These are phyloP conservation scores for Syngnathus floridae DNA, from an alignment of 2,113 vertebrate species.

Conservation along the genomic window DNA sequence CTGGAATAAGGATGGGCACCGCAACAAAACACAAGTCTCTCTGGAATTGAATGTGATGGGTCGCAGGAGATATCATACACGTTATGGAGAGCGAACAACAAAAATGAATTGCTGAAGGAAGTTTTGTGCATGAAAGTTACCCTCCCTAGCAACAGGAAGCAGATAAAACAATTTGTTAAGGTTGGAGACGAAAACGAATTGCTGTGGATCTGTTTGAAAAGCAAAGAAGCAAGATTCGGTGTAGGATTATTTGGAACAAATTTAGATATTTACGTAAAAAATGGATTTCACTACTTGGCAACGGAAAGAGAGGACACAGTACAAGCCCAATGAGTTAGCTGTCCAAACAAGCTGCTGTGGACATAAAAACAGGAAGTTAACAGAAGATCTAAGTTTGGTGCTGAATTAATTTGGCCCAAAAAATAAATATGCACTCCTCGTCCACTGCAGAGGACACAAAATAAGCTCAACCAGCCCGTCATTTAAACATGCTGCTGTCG, in stretches of 20 bases:
- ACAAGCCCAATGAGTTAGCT: too few species aligned
- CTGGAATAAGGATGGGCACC: constrained; percentile 50
- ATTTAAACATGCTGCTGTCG: too few species aligned
- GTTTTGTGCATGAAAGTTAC: neutral
- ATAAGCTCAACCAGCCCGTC: too few species aligned
- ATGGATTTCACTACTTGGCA: neutral
- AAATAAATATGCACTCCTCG: neutral
- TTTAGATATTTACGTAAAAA: neutral
- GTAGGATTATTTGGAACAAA: neutral
- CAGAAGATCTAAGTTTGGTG: neutral
- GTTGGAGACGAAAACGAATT: neutral
- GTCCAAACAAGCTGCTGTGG: neutral
- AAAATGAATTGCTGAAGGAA: neutral
- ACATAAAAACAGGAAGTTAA: neutral
- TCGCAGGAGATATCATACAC: constrained; percentile 43
- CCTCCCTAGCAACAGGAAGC: neutral
- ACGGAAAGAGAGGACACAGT: neutral
- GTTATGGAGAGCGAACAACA: neutral
- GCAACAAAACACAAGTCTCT: constrained; percentile 50
- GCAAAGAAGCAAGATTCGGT: neutral
- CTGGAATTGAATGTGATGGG: constrained; percentile 53
- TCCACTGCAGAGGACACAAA: too few species aligned
- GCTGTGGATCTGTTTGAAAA: neutral
- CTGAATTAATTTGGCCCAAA: neutral
- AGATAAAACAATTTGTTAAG: neutral